A percentile compares a stretch with the other conserved stretches of the same genome.
phyloP scores from a whole-genome alignment of 2,113 vertebrate species.

The Halcyon senegalensis region DNA sequence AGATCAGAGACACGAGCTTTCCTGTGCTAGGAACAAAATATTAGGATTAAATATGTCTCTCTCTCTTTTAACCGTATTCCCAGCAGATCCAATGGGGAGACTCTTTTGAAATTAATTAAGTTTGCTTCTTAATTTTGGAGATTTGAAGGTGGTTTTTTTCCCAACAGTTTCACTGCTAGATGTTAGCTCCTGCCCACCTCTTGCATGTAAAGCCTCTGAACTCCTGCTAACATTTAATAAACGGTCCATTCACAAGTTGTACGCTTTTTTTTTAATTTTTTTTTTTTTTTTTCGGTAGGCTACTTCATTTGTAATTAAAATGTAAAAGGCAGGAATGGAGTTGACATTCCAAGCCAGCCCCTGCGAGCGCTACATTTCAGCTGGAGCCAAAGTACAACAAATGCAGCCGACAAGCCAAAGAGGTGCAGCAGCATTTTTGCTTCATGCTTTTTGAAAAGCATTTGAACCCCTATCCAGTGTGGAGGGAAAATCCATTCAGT shows the following conservation, averaged over 20 bases:
- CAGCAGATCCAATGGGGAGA: background rate
- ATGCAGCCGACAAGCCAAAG: constrained; percentile 1
- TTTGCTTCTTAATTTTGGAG: background rate
- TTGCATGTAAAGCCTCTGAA: background rate
- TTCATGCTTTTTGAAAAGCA: constrained; percentile 41
- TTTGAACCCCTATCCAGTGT: constrained; percentile 29
- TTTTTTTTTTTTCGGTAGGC: background rate
- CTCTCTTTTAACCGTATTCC: background rate
- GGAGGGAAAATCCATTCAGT: constrained; percentile 26
- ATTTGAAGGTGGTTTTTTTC: background rate
- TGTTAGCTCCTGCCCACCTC: background rate
- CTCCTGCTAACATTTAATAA: background rate
- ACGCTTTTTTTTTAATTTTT: background rate
- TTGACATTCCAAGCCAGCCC: constrained; percentile 33
- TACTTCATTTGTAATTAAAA: constrained; percentile 64
- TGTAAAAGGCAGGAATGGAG: constrained; percentile 27
- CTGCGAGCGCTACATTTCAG: background rate
- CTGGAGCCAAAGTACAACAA: constrained; percentile 29
- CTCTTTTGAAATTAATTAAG: background rate
- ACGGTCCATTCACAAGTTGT: background rate
- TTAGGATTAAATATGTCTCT: background rate
- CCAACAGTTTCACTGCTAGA: background rate
- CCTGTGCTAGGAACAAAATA: background rate
- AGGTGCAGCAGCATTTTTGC: constrained; percentile 29
- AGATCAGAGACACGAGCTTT: background rate